Evolutionary conservation across 2,888 invertebrate species (phyloP).

Genomic region (Ferdinandea cuprea): DNA sequence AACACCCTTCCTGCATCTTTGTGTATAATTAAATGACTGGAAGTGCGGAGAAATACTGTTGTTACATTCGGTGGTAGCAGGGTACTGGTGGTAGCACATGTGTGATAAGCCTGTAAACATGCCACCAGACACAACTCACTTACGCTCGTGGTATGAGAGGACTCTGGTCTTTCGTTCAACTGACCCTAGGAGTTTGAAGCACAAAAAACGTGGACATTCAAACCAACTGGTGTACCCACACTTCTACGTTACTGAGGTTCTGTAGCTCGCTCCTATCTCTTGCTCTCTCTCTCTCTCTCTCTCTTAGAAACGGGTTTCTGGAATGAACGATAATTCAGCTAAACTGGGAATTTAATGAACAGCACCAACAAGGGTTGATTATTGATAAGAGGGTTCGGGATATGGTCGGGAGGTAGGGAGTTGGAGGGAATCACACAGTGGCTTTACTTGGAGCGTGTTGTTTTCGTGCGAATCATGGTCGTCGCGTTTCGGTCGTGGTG

Average conservation of each 20-base stretch:
- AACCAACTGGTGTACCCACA: slow-evolving; percentile 67
- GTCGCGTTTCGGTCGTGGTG: slow-evolving; percentile 11
- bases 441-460: slow-evolving; percentile 28
- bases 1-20: slow-evolving; percentile 43
- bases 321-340: slow-evolving; percentile 68
- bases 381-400: slow-evolving; percentile 56
- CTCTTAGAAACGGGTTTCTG: slow-evolving; percentile 31
- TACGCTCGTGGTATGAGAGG: slow-evolving; percentile 41
- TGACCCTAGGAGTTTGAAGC: slow-evolving; percentile 44
- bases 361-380: slow-evolving; percentile 71
- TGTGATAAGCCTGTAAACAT: slow-evolving; percentile 75
- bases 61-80: slow-evolving; percentile 29
- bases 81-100: slow-evolving; percentile 66
- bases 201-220: slow-evolving; percentile 41
- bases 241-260: slow-evolving; percentile 6
- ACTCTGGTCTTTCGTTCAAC: slow-evolving; percentile 17
- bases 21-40: slow-evolving; percentile 70
- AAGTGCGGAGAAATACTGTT: slow-evolving; percentile 39
- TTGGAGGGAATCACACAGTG: slow-evolving; percentile 28
- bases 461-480: slow-evolving; percentile 35
- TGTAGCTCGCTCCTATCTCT: slow-evolving; percentile 2
- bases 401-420: not conserved
- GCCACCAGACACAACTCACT: slow-evolving; percentile 70
- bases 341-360: slow-evolving; percentile 72
- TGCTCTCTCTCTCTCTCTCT: too few species aligned